Conservation (phyloP, 2,888 invertebrate genomes). For the Hofmannophila pseudospretella region DNA sequence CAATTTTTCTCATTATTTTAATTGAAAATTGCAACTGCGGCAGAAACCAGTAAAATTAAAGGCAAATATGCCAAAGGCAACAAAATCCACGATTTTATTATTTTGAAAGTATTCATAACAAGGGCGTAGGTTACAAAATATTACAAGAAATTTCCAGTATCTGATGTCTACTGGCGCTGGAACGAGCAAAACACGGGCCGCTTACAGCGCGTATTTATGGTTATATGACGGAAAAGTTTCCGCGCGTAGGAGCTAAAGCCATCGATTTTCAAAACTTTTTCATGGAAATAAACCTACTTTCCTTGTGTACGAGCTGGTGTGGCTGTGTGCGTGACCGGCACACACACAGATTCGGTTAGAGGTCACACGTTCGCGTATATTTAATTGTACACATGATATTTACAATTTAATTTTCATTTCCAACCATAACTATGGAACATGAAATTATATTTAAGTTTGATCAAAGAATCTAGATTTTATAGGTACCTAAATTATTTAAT, state of each 20-base stretch:
- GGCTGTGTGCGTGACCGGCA: slow-evolving; percentile 46
- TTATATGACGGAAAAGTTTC: slow-evolving; percentile 74
- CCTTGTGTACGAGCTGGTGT: slow-evolving; percentile 52
- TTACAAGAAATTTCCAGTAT: slow-evolving; percentile 47
- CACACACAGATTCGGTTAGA: slow-evolving; percentile 44
- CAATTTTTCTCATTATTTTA: too few relatives aligned
- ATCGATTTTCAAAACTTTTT: slow-evolving; percentile 80
- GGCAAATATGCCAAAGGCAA: not conserved
- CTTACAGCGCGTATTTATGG: slow-evolving; percentile 64
- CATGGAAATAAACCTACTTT: slow-evolving; percentile 79
- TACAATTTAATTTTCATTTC: too few relatives aligned
- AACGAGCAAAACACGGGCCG: slow-evolving; percentile 67
- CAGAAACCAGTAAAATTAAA: too few relatives aligned
- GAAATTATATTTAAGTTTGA: too few relatives aligned
- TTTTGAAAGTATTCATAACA: slow-evolving; percentile 31
- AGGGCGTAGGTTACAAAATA: slow-evolving; percentile 42
- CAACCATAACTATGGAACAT: too few relatives aligned
- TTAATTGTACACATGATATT: not conserved
- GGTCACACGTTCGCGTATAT: slow-evolving; percentile 49
- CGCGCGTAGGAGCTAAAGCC: slow-evolving; percentile 74
- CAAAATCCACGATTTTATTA: slow-evolving; percentile 15
- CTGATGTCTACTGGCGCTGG: slow-evolving; percentile 36
- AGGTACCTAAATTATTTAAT: too few relatives aligned
- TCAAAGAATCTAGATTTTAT: too few relatives aligned
- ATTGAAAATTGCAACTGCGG: too few relatives aligned